Base-by-base conservation (phyloP, 1,140 invertebrate genomes). In the Drosophila ironensis region DNA sequence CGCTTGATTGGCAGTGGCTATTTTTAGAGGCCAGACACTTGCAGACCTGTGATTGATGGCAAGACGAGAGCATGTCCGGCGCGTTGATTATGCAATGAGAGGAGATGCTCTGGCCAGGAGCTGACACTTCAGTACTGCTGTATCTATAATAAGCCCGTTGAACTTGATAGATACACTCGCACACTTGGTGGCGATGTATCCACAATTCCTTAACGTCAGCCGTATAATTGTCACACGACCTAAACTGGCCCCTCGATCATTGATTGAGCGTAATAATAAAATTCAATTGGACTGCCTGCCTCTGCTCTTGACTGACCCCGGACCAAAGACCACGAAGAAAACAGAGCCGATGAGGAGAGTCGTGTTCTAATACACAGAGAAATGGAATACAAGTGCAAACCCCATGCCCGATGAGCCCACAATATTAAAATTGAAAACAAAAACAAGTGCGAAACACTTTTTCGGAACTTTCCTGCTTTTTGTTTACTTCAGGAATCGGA, bases 191-290 rank as follows among this genome's bases (percentile, higher is more conserved):
- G 24, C 40, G 56, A 50, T 61, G 51, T 56, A 45, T 61, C 68
- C 51, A 73, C 81, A 75, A 80, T 81, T 87, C 75, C 76, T 87
- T 87, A 76, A 87, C 75, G 82, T 70, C 81, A 87, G 71, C 51
- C 72, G 60, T 82, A 87, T 87, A 88, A 88, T 88, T 88, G 84
- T 88, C 84, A 86, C 84, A 88, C 84, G 84, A 88, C 84, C 84
- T 76, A 88, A 84, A 57, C 72, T 86, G 84, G 67, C 84, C 78
- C 66, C 72, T 76, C 72, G 84, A 84, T 88, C 86, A 88, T 88
- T 88, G 84, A 88, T 88, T 88, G 84, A 88, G 71, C 72, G 84
- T 84, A 88, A 88, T 88, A 88, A 88, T 72, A 73, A 88, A 88
- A 88, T 88, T 88, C 86, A 88, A 88, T 88, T 88, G 71, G 71